These are phyloP conservation scores for Oreochromis grahami DNA, from an alignment of 2,797 vertebrate genomes.

Conservation along the genomic window DNA sequence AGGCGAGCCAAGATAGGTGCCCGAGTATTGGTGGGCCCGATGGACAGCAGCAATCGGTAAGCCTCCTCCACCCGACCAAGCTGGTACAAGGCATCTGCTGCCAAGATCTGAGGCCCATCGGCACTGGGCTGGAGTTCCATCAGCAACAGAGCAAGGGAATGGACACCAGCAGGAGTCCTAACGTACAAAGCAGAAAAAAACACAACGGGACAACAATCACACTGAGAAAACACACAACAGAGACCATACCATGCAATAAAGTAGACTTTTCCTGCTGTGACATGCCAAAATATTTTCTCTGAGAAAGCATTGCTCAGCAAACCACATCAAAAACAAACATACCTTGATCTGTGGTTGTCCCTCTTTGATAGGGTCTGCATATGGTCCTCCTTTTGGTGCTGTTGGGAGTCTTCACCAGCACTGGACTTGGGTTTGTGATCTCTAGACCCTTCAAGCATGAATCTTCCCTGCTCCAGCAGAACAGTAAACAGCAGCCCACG, in stretches of 20 bases:
- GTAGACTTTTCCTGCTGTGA: not conserved
- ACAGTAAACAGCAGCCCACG: constrained; percentile 86
- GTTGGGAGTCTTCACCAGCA: constrained; percentile 16
- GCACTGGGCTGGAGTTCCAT: constrained; percentile 81
- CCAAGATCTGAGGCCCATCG: constrained; percentile 79
- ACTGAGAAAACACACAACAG: not conserved
- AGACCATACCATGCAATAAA: not conserved
- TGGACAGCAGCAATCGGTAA: constrained; percentile 80
- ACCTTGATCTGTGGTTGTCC: constrained; percentile 74
- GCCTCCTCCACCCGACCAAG: constrained; percentile 84
- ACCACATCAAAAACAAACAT: not conserved
- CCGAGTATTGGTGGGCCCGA: constrained; percentile 72
- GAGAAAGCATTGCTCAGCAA: not conserved
- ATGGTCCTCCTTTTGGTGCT: constrained; percentile 2
- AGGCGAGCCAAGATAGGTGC: constrained; percentile 84
- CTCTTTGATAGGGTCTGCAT: constrained; percentile 22
- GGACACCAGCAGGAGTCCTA: constrained; percentile 83
- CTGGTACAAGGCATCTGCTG: constrained; percentile 89
- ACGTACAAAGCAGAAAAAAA: not conserved
- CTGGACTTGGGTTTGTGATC: constrained; percentile 5
- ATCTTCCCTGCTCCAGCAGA: constrained; percentile 87
- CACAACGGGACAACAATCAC: not conserved
- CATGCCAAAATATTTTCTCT: not conserved
- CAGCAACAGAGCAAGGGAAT: constrained; percentile 83
- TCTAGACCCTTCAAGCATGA: constrained; percentile 78